phyloP scores from a whole-genome alignment of 1,140 invertebrate genomes.

The Ceratoteleas bidentatus region DNA sequence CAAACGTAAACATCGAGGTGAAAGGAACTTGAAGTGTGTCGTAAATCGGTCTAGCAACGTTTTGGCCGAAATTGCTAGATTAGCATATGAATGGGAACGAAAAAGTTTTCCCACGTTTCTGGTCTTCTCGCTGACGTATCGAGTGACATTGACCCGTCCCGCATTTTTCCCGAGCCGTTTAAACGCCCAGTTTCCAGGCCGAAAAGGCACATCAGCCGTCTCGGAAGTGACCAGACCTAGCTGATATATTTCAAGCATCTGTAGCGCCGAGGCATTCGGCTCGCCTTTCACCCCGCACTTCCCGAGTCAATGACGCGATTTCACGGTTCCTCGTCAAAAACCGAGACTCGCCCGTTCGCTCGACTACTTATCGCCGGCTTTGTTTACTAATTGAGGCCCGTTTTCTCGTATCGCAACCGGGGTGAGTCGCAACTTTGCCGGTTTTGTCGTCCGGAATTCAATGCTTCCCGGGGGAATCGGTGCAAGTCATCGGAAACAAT shows the following conservation, averaged over 20 bases:
- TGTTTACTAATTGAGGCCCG: constrained; percentile 61
- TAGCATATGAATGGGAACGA: no score
- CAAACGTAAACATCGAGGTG: no score
- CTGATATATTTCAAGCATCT: constrained; percentile 42
- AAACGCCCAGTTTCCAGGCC: constrained; percentile 18
- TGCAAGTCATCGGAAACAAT: no score
- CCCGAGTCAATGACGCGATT: constrained; percentile 55
- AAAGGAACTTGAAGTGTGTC: no score
- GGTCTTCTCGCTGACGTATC: constrained; percentile 15
- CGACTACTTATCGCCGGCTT: constrained; percentile 53
- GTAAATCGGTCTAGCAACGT: no score
- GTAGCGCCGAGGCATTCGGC: constrained; percentile 25
- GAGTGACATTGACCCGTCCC: constrained; percentile 32
- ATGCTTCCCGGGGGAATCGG: no score
- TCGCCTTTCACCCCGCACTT: constrained; percentile 13
- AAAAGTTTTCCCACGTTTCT: neutral
- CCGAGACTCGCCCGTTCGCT: constrained; percentile 42
- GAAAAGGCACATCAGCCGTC: neutral
- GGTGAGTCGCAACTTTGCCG: neutral
- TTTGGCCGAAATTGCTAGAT: no score
- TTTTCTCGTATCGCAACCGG: constrained; percentile 45
- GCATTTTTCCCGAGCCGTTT: constrained; percentile 24
- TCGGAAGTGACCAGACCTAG: constrained; percentile 16
- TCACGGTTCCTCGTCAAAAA: constrained; percentile 56
- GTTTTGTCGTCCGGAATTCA: no score